phyloP scores from a whole-genome alignment of 2,888 invertebrate species.

The Eledone cirrhosa region DNA sequence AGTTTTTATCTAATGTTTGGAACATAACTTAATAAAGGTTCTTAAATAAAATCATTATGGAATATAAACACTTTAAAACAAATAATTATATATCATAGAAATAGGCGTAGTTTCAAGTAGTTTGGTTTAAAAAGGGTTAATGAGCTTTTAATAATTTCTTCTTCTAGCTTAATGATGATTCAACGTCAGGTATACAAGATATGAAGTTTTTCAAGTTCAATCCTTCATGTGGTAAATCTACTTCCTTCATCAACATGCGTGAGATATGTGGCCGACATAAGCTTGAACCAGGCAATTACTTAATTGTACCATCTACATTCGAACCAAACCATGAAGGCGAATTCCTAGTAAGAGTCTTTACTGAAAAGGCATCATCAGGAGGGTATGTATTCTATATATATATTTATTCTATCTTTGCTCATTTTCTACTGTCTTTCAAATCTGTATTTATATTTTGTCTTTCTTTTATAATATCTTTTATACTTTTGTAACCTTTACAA shows the following conservation, averaged over 20 bases:
- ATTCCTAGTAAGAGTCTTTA: conserved; percentile 93
- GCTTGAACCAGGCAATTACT: conserved; percentile 91
- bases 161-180: conserved; percentile 47
- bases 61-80: no score
- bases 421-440: not conserved
- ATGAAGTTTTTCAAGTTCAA: conserved; percentile 94
- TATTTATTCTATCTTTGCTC: not conserved
- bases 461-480: not conserved
- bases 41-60: no score
- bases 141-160: not conserved
- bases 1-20: no score
- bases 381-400: conserved; percentile 48
- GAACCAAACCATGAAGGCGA: conserved; percentile 96
- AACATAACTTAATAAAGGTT: no score
- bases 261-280: conserved; percentile 94
- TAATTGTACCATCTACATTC: conserved; percentile 96
- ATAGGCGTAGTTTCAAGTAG: no score
- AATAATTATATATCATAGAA: no score
- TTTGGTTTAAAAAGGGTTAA: no score
- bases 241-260: conserved; percentile 93
- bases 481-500: not conserved
- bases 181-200: conserved; percentile 74
- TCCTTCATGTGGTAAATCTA: conserved; percentile 87
- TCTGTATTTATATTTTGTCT: conserved; percentile 28
- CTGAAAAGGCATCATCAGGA: conserved; percentile 74